These are phyloP conservation scores for Notolepis coatsorum DNA, from an alignment of 2,797 vertebrate species.

Conservation along the genomic window DNA sequence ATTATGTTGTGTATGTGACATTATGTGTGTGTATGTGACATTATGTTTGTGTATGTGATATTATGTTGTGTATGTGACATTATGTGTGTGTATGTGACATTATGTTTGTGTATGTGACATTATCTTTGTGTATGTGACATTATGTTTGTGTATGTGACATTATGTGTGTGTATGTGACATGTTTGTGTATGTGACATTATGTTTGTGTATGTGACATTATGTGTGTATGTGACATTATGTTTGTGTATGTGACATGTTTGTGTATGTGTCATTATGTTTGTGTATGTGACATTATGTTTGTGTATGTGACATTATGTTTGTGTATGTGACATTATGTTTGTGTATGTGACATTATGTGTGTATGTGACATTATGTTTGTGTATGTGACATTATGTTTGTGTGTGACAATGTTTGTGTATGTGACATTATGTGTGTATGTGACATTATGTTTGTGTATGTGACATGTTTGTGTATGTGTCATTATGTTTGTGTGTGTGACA, in stretches of 20 bases:
- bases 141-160: too few species aligned
- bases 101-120: slow-evolving; percentile 54
- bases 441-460: slow-evolving; percentile 47
- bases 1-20: slow-evolving; percentile 56
- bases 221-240: slow-evolving; percentile 48
- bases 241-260: slow-evolving; percentile 20
- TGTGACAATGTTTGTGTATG: neutral
- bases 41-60: slow-evolving; percentile 15
- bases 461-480: slow-evolving; percentile 68
- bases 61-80: slow-evolving; percentile 56
- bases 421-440: neutral
- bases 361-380: neutral
- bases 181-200: slow-evolving; percentile 23
- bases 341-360: slow-evolving; percentile 18
- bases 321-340: slow-evolving; percentile 46
- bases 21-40: too few species aligned
- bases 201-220: slow-evolving; percentile 66
- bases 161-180: slow-evolving; percentile 56
- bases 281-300: slow-evolving; percentile 57
- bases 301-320: slow-evolving; percentile 50
- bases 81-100: slow-evolving; percentile 63
- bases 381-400: neutral
- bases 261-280: too few species aligned
- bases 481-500: slow-evolving; percentile 43
- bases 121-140: slow-evolving; percentile 16